Evolutionary conservation across 2,113 vertebrate species (phyloP), one percentile per base, ranked within the genome.

Genomic region (Speoplatyrhinus poulsoni): DNA sequence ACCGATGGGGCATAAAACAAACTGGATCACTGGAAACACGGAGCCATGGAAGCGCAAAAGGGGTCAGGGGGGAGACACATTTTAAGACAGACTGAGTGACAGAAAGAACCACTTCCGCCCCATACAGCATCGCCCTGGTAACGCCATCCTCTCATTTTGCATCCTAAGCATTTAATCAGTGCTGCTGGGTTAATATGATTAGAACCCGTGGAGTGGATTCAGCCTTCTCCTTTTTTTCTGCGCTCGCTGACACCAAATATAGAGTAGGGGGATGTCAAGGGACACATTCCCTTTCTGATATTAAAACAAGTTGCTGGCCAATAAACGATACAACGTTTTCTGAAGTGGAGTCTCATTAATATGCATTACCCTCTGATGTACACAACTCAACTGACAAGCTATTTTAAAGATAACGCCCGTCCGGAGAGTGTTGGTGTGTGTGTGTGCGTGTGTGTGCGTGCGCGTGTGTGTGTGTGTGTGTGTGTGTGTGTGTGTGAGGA

Each of bases 1-100:
- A 86, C 85, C 86, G 89, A 91, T 90, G 88, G 90, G 92, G 88
- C 92, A 92, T 92, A 93, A 92, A 92, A 91, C 91, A 91, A 91
- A 92, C 88, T 81, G 86, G 82, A 79, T 81, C 79, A 73, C 87
- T 86, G 75, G 69, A 84, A 85, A 82, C 74, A 76, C 69, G 70
- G 59, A 70, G 75, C 69, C 68, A 32, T 13, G 58, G 69, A 81
- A 67, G 76, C 76, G 74, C 72, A 76, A 75, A 73, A 65, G 67
- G 59, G 57, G 69, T 65, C 48, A 17, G n/a, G 57, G 60, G n/a
- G 63, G 9, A 75, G 53, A 47, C 13, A 10, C 9, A 12, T 41
- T 54, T 46, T 12, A 55, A 60, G 5, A n/a, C n/a, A 12, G 13
- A 8, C 46, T 32, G 16, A 19, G 10, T 6, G 16, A 60, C 59